phyloP scores from a whole-genome alignment of 2,113 vertebrate genomes.

The Crotophaga sulcirostris region DNA sequence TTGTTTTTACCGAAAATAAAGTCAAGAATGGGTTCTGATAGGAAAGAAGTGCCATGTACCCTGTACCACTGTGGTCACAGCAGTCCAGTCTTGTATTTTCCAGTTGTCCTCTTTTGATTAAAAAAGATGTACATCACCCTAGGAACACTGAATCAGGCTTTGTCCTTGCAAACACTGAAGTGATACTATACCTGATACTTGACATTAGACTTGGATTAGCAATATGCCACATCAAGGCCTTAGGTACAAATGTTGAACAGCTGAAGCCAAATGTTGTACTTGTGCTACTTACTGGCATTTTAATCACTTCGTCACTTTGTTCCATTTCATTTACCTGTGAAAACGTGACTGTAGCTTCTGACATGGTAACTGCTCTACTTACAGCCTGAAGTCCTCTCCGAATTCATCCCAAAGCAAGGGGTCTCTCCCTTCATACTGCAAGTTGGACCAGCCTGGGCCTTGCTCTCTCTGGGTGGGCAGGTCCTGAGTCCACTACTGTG shows the following conservation, averaged over 20 bases:
- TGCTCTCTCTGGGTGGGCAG: not conserved
- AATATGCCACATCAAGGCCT: not conserved
- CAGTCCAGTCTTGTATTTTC: not conserved
- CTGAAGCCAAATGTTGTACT: not conserved
- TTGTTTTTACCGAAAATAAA: not conserved
- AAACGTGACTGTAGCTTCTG: not conserved
- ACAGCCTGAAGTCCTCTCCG: not conserved
- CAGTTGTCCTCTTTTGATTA: not conserved
- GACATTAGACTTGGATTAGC: not conserved
- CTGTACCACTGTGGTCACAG: not conserved
- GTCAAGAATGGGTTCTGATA: not conserved
- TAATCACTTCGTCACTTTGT: not conserved
- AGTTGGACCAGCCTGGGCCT: not conserved
- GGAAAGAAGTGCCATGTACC: not conserved
- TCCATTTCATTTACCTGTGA: not conserved
- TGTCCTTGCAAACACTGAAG: not conserved
- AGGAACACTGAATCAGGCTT: not conserved
- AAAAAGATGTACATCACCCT: not conserved
- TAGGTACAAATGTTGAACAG: not conserved
- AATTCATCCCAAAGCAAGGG: accelerated
- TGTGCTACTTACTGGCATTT: not conserved
- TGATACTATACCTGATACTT: not conserved
- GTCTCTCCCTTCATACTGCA: not conserved
- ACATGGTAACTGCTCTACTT: not conserved
- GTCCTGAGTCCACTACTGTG: accelerated